A percentile compares a stretch with the other conserved stretches of the same genome.
phyloP scores from a whole-genome alignment of 1,140 invertebrate genomes.

The Holotrichia oblita region DNA sequence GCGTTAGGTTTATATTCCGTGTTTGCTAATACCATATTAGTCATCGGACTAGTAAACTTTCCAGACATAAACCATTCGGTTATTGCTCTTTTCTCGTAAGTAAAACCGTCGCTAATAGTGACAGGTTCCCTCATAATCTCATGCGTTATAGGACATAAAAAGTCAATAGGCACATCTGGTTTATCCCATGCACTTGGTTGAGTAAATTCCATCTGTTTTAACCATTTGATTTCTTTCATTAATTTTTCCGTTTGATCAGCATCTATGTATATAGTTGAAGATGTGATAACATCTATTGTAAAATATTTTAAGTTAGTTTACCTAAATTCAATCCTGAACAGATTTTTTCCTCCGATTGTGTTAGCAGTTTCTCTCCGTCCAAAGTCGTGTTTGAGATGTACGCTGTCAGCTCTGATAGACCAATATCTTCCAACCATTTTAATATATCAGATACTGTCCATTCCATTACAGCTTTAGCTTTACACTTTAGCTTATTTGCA shows the following conservation, averaged over 20 bases:
- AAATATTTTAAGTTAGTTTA: conserved; percentile 47
- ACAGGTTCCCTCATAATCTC: conserved; percentile 84
- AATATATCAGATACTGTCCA: conserved; percentile 71
- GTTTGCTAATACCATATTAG: conserved; percentile 70
- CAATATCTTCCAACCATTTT: conserved; percentile 71
- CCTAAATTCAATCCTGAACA: conserved; percentile 65
- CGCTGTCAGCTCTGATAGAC: conserved; percentile 64
- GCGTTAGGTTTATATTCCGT: conserved; percentile 70
- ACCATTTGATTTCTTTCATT: conserved; percentile 64
- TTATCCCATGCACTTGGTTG: conserved; percentile 48
- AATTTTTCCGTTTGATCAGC: conserved; percentile 52
- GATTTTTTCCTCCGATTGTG: conserved; percentile 65
- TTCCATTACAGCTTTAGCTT: conserved; percentile 58
- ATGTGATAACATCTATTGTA: not conserved
- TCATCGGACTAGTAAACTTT: conserved; percentile 80
- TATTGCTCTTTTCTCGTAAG: conserved; percentile 80
- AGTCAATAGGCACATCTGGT: conserved; percentile 70
- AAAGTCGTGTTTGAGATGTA: conserved; percentile 64
- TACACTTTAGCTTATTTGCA: conserved; percentile 54
- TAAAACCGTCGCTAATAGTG: conserved; percentile 80
- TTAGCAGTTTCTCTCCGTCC: conserved; percentile 69
- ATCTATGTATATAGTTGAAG: conserved; percentile 48
- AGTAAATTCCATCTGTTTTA: conserved; percentile 61
- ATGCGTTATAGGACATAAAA: conserved; percentile 84
- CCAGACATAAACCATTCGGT: conserved; percentile 78